phyloP scores from a whole-genome alignment of 2,113 vertebrate species.

The Plotosus lineatus region DNA sequence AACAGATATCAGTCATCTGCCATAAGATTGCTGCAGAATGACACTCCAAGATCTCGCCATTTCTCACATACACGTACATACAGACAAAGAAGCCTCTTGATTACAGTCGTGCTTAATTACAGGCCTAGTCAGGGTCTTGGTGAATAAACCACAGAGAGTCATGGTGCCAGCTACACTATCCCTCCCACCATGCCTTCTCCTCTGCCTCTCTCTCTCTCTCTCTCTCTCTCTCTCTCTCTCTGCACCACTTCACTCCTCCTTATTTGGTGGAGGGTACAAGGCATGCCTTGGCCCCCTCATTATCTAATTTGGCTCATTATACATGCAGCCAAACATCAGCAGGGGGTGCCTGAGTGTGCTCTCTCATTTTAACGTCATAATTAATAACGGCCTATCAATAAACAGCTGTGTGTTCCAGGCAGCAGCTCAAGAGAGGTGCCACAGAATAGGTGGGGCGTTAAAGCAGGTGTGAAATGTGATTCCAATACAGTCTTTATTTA shows the following conservation, averaged over 20 bases:
- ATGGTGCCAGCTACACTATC: slow-evolving; percentile 41
- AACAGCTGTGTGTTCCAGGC: slow-evolving; percentile 33
- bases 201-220: slow-evolving; percentile 29
- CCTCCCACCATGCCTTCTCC: slow-evolving; percentile 14
- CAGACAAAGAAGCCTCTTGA: slow-evolving; percentile 45
- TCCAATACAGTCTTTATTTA: slow-evolving; percentile 42
- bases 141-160: slow-evolving; percentile 40
- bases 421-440: slow-evolving; percentile 8
- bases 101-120: slow-evolving; percentile 55
- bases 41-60: slow-evolving; percentile 1
- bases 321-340: slow-evolving; percentile 48
- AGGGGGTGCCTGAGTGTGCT: slow-evolving; percentile 43
- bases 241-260: slow-evolving; percentile 30
- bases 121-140: slow-evolving; percentile 37
- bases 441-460: slow-evolving; percentile 14
- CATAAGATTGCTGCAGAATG: slow-evolving; percentile 3
- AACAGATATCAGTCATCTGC: not conserved
- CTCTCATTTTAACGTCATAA: slow-evolving; percentile 50
- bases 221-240: slow-evolving; percentile 23
- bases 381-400: slow-evolving; percentile 48
- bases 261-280: slow-evolving; percentile 33
- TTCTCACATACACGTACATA: slow-evolving; percentile 13
- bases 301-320: slow-evolving; percentile 58
- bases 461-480: slow-evolving; percentile 41
- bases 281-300: slow-evolving; percentile 46